Conservation (phyloP, 2,113 vertebrate genomes). For the Cavia porcellus region DNA sequence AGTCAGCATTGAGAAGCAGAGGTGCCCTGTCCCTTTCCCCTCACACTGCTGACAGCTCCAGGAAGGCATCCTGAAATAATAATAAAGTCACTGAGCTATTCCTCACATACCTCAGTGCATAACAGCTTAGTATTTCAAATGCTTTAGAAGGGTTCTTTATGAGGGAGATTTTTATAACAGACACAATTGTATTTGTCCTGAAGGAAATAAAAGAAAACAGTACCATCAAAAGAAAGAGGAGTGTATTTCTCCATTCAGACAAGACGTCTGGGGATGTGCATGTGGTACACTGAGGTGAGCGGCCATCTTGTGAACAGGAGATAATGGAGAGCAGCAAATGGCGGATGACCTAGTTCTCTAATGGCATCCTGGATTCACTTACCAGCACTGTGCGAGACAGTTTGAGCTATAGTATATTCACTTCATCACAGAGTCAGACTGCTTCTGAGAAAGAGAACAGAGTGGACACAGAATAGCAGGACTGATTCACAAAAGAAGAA, state of each 20-base stretch:
- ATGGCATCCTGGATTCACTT: neutral
- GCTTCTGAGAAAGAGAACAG: neutral
- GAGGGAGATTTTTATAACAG: neutral
- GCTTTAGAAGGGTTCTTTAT: neutral
- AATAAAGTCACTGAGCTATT: neutral
- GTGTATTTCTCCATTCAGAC: neutral
- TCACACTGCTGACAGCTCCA: neutral
- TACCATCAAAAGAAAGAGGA: neutral
- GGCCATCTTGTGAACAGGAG: neutral
- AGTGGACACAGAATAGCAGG: neutral
- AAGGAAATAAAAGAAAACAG: neutral
- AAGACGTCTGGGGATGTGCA: neutral
- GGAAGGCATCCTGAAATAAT: neutral
- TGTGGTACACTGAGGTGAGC: neutral
- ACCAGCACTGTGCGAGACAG: neutral
- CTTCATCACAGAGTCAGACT: neutral
- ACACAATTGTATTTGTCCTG: neutral
- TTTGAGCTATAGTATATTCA: neutral
- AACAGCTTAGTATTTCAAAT: conserved; percentile 7
- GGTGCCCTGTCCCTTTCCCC: neutral
- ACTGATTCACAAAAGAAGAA: neutral
- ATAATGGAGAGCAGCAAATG: neutral
- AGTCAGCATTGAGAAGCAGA: neutral
- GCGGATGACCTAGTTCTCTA: neutral
- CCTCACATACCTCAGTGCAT: neutral